Evolutionary conservation across 92 coral and sea anemone species (phyloP).

Genomic region (Epizoanthus rinbou): DNA sequence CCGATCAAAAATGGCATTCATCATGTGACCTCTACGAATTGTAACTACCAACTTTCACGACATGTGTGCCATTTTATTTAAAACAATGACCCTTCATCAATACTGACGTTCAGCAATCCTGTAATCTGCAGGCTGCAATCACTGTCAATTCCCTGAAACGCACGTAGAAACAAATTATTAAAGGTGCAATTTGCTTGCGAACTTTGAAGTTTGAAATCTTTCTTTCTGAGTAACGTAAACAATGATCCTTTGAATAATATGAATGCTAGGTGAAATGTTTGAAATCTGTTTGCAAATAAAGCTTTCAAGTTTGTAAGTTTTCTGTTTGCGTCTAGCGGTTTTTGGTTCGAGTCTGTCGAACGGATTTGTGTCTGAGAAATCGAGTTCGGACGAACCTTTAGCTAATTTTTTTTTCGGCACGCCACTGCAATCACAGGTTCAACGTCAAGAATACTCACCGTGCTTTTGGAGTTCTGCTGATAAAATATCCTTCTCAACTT

Average conservation of each 20-base stretch:
- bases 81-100: background rate
- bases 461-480: no score
- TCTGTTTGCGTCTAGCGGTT: slow-evolving; percentile 25
- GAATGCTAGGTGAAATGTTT: slow-evolving; percentile 20
- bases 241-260: slow-evolving; percentile 25
- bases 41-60: background rate
- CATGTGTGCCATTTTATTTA: slow-evolving; percentile 9
- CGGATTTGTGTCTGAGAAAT: background rate
- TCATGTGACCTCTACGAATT: background rate
- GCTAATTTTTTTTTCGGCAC: no score
- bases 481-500: no score
- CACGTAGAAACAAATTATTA: slow-evolving; percentile 1
- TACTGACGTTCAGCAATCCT: slow-evolving; percentile 13
- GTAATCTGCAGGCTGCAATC: slow-evolving; percentile 13
- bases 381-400: no score
- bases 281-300: slow-evolving; percentile 32
- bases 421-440: no score
- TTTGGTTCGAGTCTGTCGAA: slow-evolving; percentile 28
- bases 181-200: slow-evolving; percentile 13
- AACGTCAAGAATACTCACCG: no score
- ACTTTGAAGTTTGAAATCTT: background rate
- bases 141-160: slow-evolving; percentile 12
- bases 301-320: slow-evolving; percentile 31
- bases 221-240: background rate
- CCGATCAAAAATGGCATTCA: slow-evolving; percentile 1